Evolutionary conservation across 2,113 vertebrate species (phyloP), one percentile per base, ranked within the genome.

Genomic region (Silurus glanis): DNA sequence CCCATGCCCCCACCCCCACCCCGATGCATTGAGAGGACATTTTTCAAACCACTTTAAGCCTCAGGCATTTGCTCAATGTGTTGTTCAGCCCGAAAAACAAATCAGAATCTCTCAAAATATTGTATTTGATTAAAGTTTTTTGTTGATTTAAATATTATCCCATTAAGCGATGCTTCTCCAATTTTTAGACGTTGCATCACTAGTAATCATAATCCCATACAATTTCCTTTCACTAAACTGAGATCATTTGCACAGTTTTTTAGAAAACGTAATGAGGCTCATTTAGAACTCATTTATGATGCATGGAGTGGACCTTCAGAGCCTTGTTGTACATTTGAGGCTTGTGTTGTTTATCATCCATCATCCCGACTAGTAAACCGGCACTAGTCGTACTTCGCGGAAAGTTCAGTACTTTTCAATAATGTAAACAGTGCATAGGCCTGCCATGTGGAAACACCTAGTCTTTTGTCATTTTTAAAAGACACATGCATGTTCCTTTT

Each of bases 121-220:
- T 37, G 37, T 37, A 37, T 37, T 37, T 9, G 17, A 8, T 72
- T 47, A 37, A 37, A 69, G 9, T 25, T 66, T 66, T 66, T 1
- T 5, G 1, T 66, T 14, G 28, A 69, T 69, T 2, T 3, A 28
- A 67, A 67, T 67, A 3, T 9, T 62, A 21, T 23, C 8, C 2
- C 64, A n/a, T 66, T 66, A 71, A 49, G 71, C 45, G 4, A 4
- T 49, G 47, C 21, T 21, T 17, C 19, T 45, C n/a, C n/a, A 67
- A 45, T 75, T 75, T 51, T 21, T 3, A 75, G 9, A 51, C 23
- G 47, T n/a, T 75, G 47, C 47, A 75, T 75, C 72, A 75, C 6
- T 21, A 75, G 72, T 75, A 75, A 75, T n/a, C 21, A 51, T 51
- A 74, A 75, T 51, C 72, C 72, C 72, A 53, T 47, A 75, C 72